phyloP scores from a whole-genome alignment of 2,797 vertebrate genomes.

The Chromis chromis region DNA sequence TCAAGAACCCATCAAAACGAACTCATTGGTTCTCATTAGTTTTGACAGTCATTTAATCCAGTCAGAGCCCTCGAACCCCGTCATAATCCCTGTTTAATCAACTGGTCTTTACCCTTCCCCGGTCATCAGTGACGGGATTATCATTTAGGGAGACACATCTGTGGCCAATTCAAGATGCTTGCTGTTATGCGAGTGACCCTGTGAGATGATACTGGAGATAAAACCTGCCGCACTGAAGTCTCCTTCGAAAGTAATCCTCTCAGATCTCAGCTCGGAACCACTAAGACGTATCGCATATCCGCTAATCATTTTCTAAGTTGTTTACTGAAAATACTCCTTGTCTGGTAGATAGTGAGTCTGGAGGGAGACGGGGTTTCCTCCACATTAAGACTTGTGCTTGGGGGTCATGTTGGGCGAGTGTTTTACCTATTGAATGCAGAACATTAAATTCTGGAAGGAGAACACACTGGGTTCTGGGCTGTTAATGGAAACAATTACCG shows the following conservation, averaged over 20 bases:
- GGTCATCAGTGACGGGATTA: conserved; percentile 76
- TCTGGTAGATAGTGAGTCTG: conserved; percentile 49
- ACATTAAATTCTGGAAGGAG: conserved; percentile 11
- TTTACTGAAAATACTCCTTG: conserved; percentile 70
- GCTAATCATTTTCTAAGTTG: conserved; percentile 78
- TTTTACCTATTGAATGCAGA: conserved; percentile 16
- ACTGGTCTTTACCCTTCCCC: conserved; percentile 62
- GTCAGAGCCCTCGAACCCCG: conserved; percentile 40
- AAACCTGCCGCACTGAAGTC: conserved; percentile 66
- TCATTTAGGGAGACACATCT: conserved; percentile 77
- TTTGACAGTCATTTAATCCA: conserved; percentile 72
- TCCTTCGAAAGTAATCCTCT: conserved; percentile 63
- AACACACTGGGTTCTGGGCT: conserved; percentile 11
- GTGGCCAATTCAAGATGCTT: conserved; percentile 73
- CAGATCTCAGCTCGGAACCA: conserved; percentile 61
- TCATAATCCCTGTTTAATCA: conserved; percentile 75
- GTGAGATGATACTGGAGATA: conserved; percentile 77
- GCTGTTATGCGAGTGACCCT: conserved; percentile 69
- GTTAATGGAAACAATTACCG: conserved; percentile 57
- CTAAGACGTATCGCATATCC: conserved; percentile 69
- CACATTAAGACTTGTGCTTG: conserved; percentile 17
- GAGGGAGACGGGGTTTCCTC: conserved; percentile 26
- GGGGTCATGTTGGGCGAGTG: conserved; percentile 51
- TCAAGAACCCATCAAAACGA: conserved; percentile 26
- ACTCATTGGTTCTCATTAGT: conserved; percentile 57